Evolutionary conservation across 2,113 vertebrate genomes (phyloP).

Genomic region (Cavia aperea): DNA sequence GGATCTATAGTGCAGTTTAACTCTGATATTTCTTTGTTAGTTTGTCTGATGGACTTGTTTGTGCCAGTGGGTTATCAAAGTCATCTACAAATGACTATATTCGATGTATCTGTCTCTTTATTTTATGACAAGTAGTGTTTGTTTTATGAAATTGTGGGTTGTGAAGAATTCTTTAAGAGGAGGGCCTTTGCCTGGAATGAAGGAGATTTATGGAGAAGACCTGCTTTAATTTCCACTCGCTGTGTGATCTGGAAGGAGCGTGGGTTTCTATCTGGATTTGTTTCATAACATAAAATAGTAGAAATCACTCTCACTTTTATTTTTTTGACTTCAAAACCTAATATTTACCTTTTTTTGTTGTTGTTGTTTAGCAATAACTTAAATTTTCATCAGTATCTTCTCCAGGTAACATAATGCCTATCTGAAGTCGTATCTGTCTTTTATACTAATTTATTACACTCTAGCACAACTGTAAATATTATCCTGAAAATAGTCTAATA

Average conservation of each 20-base stretch:
- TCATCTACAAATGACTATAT: background rate
- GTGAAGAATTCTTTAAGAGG: background rate
- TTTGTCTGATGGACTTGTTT: background rate
- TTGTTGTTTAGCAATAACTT: background rate
- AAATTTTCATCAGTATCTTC: background rate
- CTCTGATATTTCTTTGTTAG: background rate
- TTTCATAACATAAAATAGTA: background rate
- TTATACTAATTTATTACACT: background rate
- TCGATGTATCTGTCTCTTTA: background rate
- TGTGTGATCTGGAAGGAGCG: background rate
- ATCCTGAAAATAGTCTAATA: background rate
- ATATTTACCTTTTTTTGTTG: background rate
- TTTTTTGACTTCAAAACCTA: conserved; percentile 2
- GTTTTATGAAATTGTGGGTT: too few relatives aligned
- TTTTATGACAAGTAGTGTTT: background rate
- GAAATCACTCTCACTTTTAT: background rate
- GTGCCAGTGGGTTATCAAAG: background rate
- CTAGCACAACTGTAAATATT: background rate
- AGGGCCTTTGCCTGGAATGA: background rate
- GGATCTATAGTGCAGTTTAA: background rate
- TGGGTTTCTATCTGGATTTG: background rate
- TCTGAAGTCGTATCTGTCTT: background rate
- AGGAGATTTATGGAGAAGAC: background rate
- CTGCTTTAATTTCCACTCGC: background rate
- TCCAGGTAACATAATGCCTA: background rate